Conservation (phyloP, 2,113 vertebrate genomes). For the Vulpes lagopus region DNA sequence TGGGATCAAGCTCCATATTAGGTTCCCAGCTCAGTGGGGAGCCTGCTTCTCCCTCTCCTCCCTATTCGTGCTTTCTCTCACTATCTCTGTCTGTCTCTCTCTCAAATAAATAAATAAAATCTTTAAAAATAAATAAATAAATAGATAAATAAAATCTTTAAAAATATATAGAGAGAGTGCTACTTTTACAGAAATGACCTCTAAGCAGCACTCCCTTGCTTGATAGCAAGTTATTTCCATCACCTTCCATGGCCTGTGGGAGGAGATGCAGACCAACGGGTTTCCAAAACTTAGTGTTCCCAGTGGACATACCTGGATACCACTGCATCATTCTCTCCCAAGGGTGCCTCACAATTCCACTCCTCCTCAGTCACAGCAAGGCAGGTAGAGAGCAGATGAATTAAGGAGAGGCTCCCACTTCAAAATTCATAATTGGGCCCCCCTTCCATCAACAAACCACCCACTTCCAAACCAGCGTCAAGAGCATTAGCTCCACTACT, state of each 20-base stretch:
- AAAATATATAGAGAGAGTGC: background rate
- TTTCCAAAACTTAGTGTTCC: background rate
- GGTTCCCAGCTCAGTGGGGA: no score
- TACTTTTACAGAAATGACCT: background rate
- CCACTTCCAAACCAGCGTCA: background rate
- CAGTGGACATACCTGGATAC: background rate
- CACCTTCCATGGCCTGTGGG: background rate
- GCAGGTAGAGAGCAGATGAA: background rate
- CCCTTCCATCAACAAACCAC: background rate
- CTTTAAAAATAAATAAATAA: no score
- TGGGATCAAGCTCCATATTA: no score
- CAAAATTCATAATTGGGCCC: background rate
- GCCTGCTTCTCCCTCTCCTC: no score
- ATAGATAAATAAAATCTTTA: background rate
- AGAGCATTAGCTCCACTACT: background rate
- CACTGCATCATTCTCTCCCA: background rate
- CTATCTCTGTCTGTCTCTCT: no score
- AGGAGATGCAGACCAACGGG: background rate
- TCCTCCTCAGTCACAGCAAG: background rate
- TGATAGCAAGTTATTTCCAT: background rate
- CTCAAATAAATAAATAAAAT: no score
- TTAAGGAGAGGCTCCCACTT: background rate
- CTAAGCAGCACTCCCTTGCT: background rate
- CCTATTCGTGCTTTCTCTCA: no score
- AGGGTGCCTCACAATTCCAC: background rate